Evolutionary conservation across 2,888 invertebrate species (phyloP), one percentile per base, ranked within the genome.

Genomic region (Hypomecis atomaria): DNA sequence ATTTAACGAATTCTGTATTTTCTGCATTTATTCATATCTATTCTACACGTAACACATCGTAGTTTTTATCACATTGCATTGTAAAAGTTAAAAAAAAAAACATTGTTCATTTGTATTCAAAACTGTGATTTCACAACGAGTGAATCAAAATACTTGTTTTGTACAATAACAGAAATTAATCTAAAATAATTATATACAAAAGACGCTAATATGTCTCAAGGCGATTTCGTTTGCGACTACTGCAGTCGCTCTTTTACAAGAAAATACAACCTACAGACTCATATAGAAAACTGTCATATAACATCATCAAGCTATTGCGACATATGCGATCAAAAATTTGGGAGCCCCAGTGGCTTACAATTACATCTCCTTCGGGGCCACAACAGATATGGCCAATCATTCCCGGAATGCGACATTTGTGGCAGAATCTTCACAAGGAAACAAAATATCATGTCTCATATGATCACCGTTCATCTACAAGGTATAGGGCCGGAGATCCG

Each of bases 361-460:
- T 72, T 82, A 0, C 90, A 91, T 43, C 38, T 87, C 0, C 73
- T 75, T 0, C 64, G 86, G 4, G 90, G 90, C 0, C 90, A 91
- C 62, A 91, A 91, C 44, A 74, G 81, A 0, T 77, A 77, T 13
- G 72, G 75, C 0, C 82, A 88, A 50, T 77, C 86, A 0, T 82
- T 78, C 6, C 90, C 91, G 0, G 90, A 91, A 69, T 91, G 90
- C 36, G 90, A 90, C 34, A 43, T 88, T 0, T 91, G 90, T 34
- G 90, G 90, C 0, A 70, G 88, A 6, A 83, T 88, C 0, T 90
- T 90, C 43, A 85, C 86, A 0, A 78, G 90, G 59, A 90, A 88
- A 73, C 88, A 89, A 47, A 90, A 89, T n/a, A 84, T 90, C 0
- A 78, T 77, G 0, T 87, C 89, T 0, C 90, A 91, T 33, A 90